phyloP scores from a whole-genome alignment of 2,797 vertebrate species.

The Sebastes flavidus region DNA sequence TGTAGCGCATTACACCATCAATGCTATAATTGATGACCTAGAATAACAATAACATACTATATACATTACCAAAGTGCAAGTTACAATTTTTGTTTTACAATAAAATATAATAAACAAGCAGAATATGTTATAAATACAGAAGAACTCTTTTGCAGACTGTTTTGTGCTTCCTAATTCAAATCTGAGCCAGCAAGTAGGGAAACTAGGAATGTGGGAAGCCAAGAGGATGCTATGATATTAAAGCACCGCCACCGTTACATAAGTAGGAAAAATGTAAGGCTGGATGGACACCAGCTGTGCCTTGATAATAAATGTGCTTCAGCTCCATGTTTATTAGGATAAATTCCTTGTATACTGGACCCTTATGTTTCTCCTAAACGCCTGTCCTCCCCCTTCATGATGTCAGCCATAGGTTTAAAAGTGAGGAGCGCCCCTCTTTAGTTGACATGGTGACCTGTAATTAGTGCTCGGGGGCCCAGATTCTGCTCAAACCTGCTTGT shows the following conservation, averaged over 20 bases:
- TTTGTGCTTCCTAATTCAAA: background rate
- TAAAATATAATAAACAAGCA: background rate
- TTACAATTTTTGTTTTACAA: no score
- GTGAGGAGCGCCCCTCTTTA: slow-evolving; percentile 39
- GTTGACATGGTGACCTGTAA: slow-evolving; percentile 73
- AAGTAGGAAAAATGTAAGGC: background rate
- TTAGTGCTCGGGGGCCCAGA: slow-evolving; percentile 67
- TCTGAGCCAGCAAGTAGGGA: no score
- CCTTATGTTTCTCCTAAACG: background rate
- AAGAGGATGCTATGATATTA: background rate
- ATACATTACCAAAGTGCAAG: no score
- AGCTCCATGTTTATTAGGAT: slow-evolving; percentile 44
- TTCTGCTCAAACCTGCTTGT: slow-evolving; percentile 43
- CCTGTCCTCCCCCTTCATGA: slow-evolving; percentile 22
- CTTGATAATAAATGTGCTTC: background rate
- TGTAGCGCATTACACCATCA: background rate
- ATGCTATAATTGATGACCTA: background rate
- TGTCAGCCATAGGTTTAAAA: slow-evolving; percentile 48
- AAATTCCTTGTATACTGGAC: background rate
- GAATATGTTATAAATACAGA: no score
- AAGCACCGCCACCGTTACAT: background rate
- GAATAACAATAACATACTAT: no score
- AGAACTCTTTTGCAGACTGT: background rate
- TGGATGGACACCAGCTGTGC: slow-evolving; percentile 31
- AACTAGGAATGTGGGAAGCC: background rate